Percentiles rank a stretch among this genome's conserved stretches.
Conservation (phyloP, 2,797 vertebrate species). For the Melanotaenia boesemani region DNA sequence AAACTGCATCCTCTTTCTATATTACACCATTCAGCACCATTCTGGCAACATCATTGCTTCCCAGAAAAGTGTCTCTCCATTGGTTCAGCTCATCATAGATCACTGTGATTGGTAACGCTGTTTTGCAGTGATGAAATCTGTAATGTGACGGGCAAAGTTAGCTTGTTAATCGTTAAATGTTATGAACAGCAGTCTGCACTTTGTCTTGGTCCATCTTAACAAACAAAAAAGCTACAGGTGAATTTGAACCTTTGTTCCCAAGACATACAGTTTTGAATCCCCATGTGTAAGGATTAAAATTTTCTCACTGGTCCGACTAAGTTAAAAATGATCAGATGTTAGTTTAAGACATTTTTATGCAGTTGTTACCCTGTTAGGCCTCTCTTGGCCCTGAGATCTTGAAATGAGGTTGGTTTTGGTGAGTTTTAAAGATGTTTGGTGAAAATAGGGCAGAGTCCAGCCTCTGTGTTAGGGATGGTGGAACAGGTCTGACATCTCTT, state of each 20-base stretch:
- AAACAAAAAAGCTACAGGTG: background rate
- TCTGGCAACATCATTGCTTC: too few relatives aligned
- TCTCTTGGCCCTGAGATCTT: slow-evolving; percentile 19
- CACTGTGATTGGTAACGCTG: too few relatives aligned
- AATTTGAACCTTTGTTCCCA: background rate
- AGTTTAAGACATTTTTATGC: slow-evolving; percentile 26
- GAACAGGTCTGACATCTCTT: slow-evolving; percentile 79
- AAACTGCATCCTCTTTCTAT: too few relatives aligned
- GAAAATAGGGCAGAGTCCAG: slow-evolving; percentile 54
- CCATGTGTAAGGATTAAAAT: slow-evolving; percentile 2
- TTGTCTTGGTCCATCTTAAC: too few relatives aligned
- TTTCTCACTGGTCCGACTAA: background rate
- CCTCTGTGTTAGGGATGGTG: slow-evolving; percentile 68
- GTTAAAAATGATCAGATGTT: slow-evolving; percentile 12
- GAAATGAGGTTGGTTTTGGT: slow-evolving; percentile 53
- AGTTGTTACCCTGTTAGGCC: slow-evolving; percentile 12
- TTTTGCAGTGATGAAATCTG: too few relatives aligned
- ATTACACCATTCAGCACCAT: too few relatives aligned
- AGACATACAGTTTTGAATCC: background rate
- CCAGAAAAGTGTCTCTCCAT: too few relatives aligned
- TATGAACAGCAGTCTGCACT: too few relatives aligned
- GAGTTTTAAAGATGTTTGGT: slow-evolving; percentile 60
- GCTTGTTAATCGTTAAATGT: too few relatives aligned
- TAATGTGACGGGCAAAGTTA: too few relatives aligned
- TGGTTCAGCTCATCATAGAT: too few relatives aligned